Percentiles rank a stretch among this genome's conserved stretches.
Evolutionary conservation across 2,113 vertebrate species (phyloP).

Genomic region (Damaliscus lunatus): DNA sequence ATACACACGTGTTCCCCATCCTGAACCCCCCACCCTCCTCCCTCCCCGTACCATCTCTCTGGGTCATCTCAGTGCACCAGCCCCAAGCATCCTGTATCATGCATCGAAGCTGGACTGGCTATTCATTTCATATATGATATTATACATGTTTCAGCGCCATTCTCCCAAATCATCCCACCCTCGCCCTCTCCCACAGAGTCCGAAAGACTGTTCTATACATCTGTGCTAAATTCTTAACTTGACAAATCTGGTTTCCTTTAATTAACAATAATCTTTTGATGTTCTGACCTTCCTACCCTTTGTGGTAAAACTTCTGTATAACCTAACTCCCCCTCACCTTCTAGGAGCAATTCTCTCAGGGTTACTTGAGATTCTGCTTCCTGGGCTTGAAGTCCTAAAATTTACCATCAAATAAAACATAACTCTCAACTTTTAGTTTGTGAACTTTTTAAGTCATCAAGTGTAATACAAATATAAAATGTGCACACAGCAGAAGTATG

Average conservation of each 20-base stretch:
- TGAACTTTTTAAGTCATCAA: neutral
- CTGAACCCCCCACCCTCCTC: no score
- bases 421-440: neutral
- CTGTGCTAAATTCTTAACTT: neutral
- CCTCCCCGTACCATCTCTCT: no score
- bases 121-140: no score
- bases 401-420: neutral
- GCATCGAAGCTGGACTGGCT: no score
- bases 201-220: no score
- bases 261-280: neutral
- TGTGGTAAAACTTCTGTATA: neutral
- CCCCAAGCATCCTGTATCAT: no score
- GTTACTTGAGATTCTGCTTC: neutral
- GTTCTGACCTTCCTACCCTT: neutral
- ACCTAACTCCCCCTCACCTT: neutral
- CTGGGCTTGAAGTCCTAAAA: neutral
- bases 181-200: no score
- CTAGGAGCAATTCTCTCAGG: neutral
- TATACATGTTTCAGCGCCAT: no score
- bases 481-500: neutral
- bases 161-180: no score
- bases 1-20: no score
- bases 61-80: no score
- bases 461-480: neutral
- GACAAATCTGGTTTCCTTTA: neutral